phyloP scores from a whole-genome alignment of 2,113 vertebrate genomes.

The Anser cygnoides region DNA sequence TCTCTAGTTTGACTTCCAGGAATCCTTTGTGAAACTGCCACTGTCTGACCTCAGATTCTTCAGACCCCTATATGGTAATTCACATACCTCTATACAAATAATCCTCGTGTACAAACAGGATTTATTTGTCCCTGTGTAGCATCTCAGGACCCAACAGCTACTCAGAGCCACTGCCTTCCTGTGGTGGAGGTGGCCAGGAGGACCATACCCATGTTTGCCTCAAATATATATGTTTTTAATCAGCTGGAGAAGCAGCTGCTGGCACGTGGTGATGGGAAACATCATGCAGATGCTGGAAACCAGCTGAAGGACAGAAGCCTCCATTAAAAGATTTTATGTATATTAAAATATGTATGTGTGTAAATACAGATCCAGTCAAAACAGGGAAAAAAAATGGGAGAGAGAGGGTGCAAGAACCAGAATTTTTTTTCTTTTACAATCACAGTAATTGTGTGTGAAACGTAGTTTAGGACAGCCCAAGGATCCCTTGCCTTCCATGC shows the following conservation, averaged over 20 bases:
- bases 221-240: not conserved
- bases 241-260: conserved; percentile 36
- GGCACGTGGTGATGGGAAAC: not conserved
- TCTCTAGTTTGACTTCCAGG: not conserved
- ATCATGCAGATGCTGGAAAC: not conserved
- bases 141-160: not conserved
- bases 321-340: not conserved
- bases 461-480: not conserved
- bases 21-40: not conserved
- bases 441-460: accelerated
- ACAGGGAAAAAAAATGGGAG: not conserved
- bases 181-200: not conserved
- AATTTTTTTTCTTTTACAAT: not conserved
- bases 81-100: not conserved
- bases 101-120: accelerated
- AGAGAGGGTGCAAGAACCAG: not conserved
- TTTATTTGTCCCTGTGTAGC: not conserved
- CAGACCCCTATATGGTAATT: not conserved
- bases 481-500: not conserved
- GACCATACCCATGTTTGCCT: not conserved
- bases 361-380: not conserved
- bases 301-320: not conserved
- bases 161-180: not conserved
- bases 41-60: not conserved
- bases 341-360: not conserved